Base-by-base conservation (phyloP, 1,140 invertebrate species). In the Orussus abietinus region DNA sequence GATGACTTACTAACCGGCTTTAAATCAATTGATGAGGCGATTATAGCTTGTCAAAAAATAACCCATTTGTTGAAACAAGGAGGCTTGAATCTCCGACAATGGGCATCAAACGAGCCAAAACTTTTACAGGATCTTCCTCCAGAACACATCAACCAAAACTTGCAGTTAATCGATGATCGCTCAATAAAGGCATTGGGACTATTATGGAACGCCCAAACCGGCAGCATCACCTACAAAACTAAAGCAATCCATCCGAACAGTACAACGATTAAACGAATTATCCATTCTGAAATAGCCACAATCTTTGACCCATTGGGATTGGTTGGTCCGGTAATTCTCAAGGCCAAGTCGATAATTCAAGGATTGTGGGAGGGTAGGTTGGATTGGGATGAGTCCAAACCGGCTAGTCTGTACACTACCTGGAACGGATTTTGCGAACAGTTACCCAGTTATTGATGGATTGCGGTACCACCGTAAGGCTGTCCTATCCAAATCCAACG, bases 241-340 rank as follows among this genome's bases (percentile, higher is more conserved):
- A 30, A 37, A 9, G 5, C 3, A 9, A 42, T 41, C 30, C 19
- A 20, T 13, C 57, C 41, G 29, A 5, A 15, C 28, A 5, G 25
- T 5, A 30, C 13, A 31, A 19, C 30, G 2, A 48, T 36, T 15
- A 67, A 62, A 33, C 29, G 57, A 35, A 42, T 5, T n/a, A 36
- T 67, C 6, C 31, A 65, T 11, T 62, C 59, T 7, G 37, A 51
- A 13, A 55, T 63, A 7, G 53, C 58, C 0, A 45, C 56, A 48
- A 56, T 62, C 3, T 66, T 49, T 47, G 63, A 69, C 46, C 56
- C 55, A 14, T 32, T 59, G 9, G 66, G 65, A 33, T 43, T 62
- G 17, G 25, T 66, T 1, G 32, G 52, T n/a, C 70, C 71, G 10
- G 39, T 63, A 12, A 50, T 55, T 13, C 35, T 63, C 4, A 49